phyloP scores from a whole-genome alignment of 2,113 vertebrate genomes.

The Choloepus hoffmanni region DNA sequence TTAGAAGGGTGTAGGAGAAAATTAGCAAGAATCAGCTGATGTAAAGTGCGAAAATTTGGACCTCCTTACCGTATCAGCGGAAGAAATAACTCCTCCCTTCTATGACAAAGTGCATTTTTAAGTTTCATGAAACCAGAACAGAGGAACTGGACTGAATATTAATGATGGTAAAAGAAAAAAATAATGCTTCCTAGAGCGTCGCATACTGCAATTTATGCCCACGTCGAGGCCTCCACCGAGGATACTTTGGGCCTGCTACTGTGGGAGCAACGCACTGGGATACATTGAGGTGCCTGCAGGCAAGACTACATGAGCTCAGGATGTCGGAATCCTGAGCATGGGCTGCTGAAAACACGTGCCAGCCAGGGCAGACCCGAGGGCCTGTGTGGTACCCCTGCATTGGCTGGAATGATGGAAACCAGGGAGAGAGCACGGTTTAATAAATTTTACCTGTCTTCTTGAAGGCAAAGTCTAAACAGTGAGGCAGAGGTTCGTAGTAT shows the following conservation, averaged over 20 bases:
- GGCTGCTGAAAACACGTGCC: neutral
- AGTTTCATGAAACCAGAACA: neutral
- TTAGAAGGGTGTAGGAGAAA: neutral
- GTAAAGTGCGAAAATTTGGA: too few relatives aligned
- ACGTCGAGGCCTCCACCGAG: rapidly evolving
- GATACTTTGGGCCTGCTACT: neutral
- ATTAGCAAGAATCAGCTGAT: neutral
- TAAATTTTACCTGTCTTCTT: slow-evolving; percentile 63
- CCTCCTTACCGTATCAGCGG: neutral
- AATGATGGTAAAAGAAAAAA: neutral
- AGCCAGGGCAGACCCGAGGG: neutral
- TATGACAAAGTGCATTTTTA: neutral
- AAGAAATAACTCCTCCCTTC: neutral
- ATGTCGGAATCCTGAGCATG: too few relatives aligned
- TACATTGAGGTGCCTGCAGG: neutral
- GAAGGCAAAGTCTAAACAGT: slow-evolving; percentile 68
- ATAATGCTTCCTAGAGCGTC: neutral
- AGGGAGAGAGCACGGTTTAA: slow-evolving; percentile 12
- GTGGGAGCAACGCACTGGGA: neutral
- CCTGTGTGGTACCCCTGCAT: slow-evolving; percentile 61
- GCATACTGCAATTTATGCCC: neutral
- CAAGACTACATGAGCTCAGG: too few relatives aligned
- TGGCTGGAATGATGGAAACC: neutral
- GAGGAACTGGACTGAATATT: neutral
- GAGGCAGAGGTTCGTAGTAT: slow-evolving; percentile 69